phyloP scores from a whole-genome alignment of 2,113 vertebrate species.

The Tragelaphus scriptus region DNA sequence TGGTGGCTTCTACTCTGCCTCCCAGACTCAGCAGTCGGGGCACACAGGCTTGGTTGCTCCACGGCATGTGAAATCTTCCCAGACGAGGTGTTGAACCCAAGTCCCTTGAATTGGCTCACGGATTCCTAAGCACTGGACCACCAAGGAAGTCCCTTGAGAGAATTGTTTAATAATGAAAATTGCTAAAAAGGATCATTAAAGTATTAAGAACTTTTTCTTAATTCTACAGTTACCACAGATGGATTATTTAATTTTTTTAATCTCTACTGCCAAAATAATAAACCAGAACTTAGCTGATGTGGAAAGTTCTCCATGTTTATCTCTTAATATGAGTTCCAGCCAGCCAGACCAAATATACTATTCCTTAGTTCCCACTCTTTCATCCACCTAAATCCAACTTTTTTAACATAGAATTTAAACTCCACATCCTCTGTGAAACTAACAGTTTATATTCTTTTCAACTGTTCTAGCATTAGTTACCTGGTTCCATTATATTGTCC shows the following conservation, averaged over 20 bases:
- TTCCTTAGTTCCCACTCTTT: not conserved
- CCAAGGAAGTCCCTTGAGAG: not conserved
- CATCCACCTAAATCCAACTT: not conserved
- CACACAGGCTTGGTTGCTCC: not conserved
- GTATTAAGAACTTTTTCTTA: not conserved
- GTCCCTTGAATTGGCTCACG: not conserved
- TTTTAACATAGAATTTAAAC: not conserved
- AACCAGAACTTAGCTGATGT: not conserved
- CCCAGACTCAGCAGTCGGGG: not conserved
- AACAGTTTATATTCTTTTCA: not conserved
- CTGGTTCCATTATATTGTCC: not conserved
- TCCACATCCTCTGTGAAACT: not conserved
- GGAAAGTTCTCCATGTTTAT: not conserved
- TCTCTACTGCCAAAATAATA: not conserved
- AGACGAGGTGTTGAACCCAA: not conserved
- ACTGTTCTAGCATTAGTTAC: not conserved
- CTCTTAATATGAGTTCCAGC: not conserved
- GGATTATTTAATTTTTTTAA: not conserved
- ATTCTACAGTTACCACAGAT: not conserved
- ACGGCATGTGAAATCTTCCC: not conserved
- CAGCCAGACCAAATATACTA: not conserved
- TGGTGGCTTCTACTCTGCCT: not conserved
- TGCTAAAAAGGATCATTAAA: not conserved
- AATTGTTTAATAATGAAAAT: slow-evolving; percentile 15
- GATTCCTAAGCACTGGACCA: not conserved